These are phyloP conservation scores for Antedon mediterranea DNA, from an alignment of 53 echinoderm and acorn worm genomes.

Conservation along the genomic window DNA sequence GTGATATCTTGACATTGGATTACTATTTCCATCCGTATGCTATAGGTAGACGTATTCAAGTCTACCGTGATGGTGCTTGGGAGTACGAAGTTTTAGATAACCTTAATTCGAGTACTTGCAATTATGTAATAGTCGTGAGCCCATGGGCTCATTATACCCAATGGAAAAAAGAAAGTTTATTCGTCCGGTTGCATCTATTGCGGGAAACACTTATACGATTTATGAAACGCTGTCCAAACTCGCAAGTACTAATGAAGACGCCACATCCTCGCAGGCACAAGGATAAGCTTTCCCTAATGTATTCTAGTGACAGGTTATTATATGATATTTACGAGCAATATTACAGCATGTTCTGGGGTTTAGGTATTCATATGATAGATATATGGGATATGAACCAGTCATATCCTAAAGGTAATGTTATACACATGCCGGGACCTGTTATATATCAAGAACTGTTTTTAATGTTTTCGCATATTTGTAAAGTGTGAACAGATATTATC, in stretches of 20 bases:
- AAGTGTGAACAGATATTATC: too few relatives aligned
- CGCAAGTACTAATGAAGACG: background rate
- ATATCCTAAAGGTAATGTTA: background rate
- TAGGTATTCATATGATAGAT: conserved; percentile 5
- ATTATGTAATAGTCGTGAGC: background rate
- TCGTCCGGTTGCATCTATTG: background rate
- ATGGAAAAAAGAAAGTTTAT: background rate
- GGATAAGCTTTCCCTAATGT: background rate
- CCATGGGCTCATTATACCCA: background rate
- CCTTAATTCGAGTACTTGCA: background rate
- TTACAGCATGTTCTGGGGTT: background rate
- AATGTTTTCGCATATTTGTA: conserved; percentile 2
- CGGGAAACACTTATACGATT: background rate
- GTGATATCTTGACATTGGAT: background rate
- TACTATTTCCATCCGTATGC: background rate
- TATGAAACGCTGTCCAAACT: background rate
- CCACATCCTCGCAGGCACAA: background rate
- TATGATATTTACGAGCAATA: conserved; percentile 4
- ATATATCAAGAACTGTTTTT: conserved; percentile 1
- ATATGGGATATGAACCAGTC: conserved; percentile 4
- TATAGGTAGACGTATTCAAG: too few relatives aligned
- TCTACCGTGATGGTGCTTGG: background rate
- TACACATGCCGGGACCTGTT: background rate
- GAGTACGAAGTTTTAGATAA: background rate
- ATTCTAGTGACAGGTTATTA: background rate